Evolutionary conservation across 2,797 vertebrate genomes (phyloP).

Genomic region (Tokudaia tokunoshimensis): DNA sequence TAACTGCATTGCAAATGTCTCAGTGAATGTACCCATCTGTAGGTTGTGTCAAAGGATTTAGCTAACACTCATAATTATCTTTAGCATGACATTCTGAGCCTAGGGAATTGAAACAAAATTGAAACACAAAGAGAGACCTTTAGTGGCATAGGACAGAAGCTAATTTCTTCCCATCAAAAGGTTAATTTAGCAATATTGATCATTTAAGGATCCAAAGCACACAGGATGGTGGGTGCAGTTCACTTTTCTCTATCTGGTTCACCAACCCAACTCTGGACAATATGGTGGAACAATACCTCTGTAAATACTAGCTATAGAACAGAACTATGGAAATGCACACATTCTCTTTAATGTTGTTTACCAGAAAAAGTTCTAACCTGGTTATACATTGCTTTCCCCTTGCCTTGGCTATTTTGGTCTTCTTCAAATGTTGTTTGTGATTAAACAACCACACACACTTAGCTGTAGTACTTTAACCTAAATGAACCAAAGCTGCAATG

Average conservation of each 20-base stretch:
- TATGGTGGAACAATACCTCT: conserved; percentile 16
- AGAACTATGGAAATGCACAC: conserved; percentile 63
- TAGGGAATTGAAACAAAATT: conserved; percentile 36
- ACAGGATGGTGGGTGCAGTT: conserved; percentile 72
- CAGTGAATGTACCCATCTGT: conserved; percentile 16
- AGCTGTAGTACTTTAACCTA: conserved; percentile 54
- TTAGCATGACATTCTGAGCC: neutral
- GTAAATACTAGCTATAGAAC: conserved; percentile 78
- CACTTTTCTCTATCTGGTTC: conserved; percentile 54
- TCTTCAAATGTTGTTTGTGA: conserved; percentile 75
- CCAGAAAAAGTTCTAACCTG: conserved; percentile 69
- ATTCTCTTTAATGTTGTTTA: conserved; percentile 55
- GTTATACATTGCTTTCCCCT: conserved; percentile 49
- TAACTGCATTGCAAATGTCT: conserved; percentile 34
- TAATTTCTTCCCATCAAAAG: conserved; percentile 76
- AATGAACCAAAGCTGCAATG: conserved; percentile 73
- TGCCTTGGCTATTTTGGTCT: conserved; percentile 75
- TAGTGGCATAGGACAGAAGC: conserved; percentile 6
- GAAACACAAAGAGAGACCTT: conserved; percentile 49
- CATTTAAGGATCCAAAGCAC: conserved; percentile 69
- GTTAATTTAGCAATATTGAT: conserved; percentile 72
- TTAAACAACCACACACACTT: conserved; percentile 73
- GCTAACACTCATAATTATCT: conserved; percentile 60
- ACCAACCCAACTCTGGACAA: conserved; percentile 21
- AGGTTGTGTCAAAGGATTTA: conserved; percentile 1